phyloP scores from a whole-genome alignment of 2,113 vertebrate species.

The Callospermophilus lateralis region DNA sequence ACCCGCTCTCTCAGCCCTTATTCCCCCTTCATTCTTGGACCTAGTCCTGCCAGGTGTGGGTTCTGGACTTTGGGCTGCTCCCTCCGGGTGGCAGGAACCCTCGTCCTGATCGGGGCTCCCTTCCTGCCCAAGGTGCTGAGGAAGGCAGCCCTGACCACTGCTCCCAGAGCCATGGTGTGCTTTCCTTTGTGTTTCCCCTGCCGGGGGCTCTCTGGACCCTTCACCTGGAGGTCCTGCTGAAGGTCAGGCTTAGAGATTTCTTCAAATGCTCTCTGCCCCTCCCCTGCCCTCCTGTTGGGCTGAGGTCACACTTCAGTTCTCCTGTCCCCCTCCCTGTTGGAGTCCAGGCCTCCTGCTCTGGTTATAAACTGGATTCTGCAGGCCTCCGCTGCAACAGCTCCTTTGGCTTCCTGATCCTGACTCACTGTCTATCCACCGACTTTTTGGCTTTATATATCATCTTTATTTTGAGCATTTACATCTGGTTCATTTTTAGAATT shows the following conservation, averaged over 20 bases:
- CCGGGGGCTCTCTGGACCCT: background rate
- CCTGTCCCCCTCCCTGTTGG: no score
- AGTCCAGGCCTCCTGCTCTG: background rate
- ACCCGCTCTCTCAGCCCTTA: no score
- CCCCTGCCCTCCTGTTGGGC: no score
- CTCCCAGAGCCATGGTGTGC: no score
- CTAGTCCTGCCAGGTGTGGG: no score
- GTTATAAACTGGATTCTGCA: background rate
- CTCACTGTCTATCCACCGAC: background rate
- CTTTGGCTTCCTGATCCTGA: background rate
- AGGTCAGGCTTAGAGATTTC: background rate
- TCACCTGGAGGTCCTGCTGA: accelerated
- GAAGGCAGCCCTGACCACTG: accelerated
- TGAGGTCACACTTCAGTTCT: no score
- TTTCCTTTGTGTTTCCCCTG: no score
- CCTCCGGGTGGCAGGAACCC: no score
- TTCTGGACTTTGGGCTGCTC: no score
- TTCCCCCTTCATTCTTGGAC: background rate
- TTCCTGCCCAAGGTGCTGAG: background rate
- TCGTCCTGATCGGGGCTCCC: background rate
- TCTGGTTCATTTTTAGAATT: background rate
- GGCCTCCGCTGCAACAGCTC: no score
- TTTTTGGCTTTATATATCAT: no score
- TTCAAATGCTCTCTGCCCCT: accelerated
- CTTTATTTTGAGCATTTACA: background rate